Percentiles rank a stretch among this genome's conserved stretches.
These are phyloP conservation scores for Falco novaeseelandiae DNA, from an alignment of 2,797 vertebrate species.

Conservation along the genomic window DNA sequence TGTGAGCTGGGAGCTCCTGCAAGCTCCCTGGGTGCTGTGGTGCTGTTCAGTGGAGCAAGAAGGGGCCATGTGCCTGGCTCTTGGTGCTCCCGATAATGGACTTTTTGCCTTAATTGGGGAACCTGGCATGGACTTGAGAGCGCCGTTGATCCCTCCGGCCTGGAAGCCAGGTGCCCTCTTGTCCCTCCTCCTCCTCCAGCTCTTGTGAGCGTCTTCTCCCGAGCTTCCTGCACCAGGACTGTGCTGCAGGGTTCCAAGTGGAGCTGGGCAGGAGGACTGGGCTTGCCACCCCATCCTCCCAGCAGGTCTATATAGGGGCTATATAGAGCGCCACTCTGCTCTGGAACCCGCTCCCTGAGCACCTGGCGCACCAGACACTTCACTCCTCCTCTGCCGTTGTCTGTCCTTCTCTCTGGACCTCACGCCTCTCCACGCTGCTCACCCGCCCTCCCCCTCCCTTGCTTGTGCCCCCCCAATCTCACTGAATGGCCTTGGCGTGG, in stretches of 20 bases:
- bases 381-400: slow-evolving; percentile 48
- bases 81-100: slow-evolving; percentile 24
- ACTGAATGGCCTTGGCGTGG: slow-evolving; percentile 70
- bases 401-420: slow-evolving; percentile 54
- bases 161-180: slow-evolving; percentile 75
- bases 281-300: neutral
- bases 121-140: slow-evolving; percentile 43
- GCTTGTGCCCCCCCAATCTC: slow-evolving; percentile 44
- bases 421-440: slow-evolving; percentile 69
- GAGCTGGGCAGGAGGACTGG: slow-evolving; percentile 65
- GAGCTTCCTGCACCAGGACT: slow-evolving; percentile 75
- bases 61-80: slow-evolving; percentile 7
- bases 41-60: slow-evolving; percentile 60
- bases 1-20: neutral
- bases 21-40: neutral
- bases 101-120: slow-evolving; percentile 56
- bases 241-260: slow-evolving; percentile 71
- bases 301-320: slow-evolving; percentile 65
- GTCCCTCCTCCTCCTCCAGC: slow-evolving; percentile 57
- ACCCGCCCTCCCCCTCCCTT: slow-evolving; percentile 25
- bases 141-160: slow-evolving; percentile 65
- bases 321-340: slow-evolving; percentile 69
- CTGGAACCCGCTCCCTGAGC: slow-evolving; percentile 71
- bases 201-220: slow-evolving; percentile 76
- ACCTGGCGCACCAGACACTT: slow-evolving; percentile 63